These are phyloP conservation scores for Drosophila ustulata DNA, from an alignment of 2,888 invertebrate species.

Conservation along the genomic window DNA sequence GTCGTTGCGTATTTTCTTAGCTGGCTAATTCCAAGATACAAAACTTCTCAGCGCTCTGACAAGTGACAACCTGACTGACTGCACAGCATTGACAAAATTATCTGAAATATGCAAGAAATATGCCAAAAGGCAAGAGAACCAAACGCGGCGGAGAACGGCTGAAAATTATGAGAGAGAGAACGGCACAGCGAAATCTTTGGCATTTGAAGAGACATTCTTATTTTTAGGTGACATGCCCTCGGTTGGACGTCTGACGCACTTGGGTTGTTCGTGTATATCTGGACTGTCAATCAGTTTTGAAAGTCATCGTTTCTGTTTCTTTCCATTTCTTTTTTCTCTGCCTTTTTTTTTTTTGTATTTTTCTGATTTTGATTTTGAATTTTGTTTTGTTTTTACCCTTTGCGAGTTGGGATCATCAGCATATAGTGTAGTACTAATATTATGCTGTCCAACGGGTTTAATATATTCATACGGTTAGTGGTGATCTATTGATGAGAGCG, in stretches of 20 bases:
- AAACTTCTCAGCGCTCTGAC: constrained; percentile 70
- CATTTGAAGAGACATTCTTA: constrained; percentile 82
- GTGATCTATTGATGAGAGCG: constrained; percentile 58
- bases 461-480: constrained; percentile 50
- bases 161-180: constrained; percentile 47
- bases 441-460: constrained; percentile 42
- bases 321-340: constrained; percentile 13
- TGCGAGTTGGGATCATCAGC: constrained; percentile 6
- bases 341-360: background rate
- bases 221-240: constrained; percentile 84
- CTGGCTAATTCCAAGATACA: constrained; percentile 78
- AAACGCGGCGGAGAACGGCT: constrained; percentile 15
- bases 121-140: constrained; percentile 46
- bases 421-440: constrained; percentile 33
- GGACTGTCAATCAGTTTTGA: constrained; percentile 82
- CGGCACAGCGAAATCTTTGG: constrained; percentile 66
- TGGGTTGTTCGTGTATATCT: constrained; percentile 65
- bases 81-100: constrained; percentile 84
- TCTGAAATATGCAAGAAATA: constrained; percentile 82
- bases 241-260: constrained; percentile 79
- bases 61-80: constrained; percentile 83
- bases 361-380: constrained; percentile 26
- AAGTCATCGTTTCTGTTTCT: constrained; percentile 67
- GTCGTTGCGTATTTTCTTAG: constrained; percentile 53
- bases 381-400: constrained; percentile 37